Base-by-base conservation (phyloP, 2,797 vertebrate species). In the Tiaroga cobitis region DNA sequence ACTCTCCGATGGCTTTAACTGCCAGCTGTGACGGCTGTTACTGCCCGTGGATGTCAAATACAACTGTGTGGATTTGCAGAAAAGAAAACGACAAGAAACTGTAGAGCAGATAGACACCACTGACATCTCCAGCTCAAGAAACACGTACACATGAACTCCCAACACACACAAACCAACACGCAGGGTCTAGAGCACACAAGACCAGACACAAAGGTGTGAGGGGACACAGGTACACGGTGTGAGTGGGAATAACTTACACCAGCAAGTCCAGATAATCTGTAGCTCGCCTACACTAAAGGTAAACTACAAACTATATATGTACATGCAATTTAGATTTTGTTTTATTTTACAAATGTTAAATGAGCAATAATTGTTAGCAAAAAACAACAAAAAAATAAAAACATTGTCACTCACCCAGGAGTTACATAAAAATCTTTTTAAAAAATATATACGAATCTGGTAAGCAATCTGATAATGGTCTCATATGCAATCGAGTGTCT, bases 1-100 rank as follows among this genome's bases (percentile, higher is more conserved):
- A 94, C 95, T 97, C 96, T 96, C 97, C 96, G 95, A 96, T 93
- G 97, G 97, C 96, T 98, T 98, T 97, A 98, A 96, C 95, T 97
- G 97, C 97, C 98, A 98, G 95, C 96, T 97, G 92, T 95, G 94
- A 94, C 94, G 97, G 95, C 96, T 96, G 95, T 96, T 96, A 98
- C 95, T 97, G 95, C 97, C 97, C 95, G 95, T 94, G 93, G 97
- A 96, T 93, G 96, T 96, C 97, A 98, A 97, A 97, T 97, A 99
- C 94, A 97, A 96, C 98, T 98, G 96, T 92, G 95, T 96, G 96
- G 96, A 94, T 95, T 94, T 90, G 95, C 94, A 94, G 94, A 93
- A 94, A 92, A 95, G 91, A 95, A 93, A 92, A 96, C 81, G 82
- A 95, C 89, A 96, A 94, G 96, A 97, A 89, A 94, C 94, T 95